phyloP scores from a whole-genome alignment of 2,888 invertebrate species.

The Physocephala rufipes region DNA sequence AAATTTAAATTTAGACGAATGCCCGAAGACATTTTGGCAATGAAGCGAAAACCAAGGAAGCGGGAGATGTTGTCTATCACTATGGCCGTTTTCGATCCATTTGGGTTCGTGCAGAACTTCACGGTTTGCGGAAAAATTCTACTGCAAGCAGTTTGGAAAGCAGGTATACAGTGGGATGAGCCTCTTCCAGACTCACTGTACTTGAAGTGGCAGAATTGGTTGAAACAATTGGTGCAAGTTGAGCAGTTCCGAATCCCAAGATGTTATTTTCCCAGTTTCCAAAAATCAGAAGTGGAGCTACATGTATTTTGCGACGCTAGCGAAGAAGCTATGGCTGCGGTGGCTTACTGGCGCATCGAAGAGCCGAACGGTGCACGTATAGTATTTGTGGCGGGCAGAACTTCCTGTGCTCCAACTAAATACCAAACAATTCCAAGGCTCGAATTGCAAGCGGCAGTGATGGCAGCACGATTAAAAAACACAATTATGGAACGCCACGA shows the following conservation, averaged over 20 bases:
- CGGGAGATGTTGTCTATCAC: conserved; percentile 32
- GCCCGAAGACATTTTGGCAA: background rate
- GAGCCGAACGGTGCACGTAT: background rate
- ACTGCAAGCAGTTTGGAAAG: conserved; percentile 40
- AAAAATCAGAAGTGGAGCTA: conserved; percentile 2
- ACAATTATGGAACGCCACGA: background rate
- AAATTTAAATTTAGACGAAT: background rate
- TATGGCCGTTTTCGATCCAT: conserved; percentile 37
- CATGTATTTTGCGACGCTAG: conserved; percentile 16
- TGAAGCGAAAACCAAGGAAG: conserved; percentile 12
- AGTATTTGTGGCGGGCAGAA: conserved; percentile 11
- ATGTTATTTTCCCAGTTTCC: conserved; percentile 11
- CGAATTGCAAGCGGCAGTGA: conserved; percentile 24
- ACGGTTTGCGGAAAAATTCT: conserved; percentile 36
- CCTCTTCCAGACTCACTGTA: conserved; percentile 34
- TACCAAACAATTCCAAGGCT: conserved; percentile 21
- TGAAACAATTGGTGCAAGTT: conserved; percentile 4
- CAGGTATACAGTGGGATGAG: conserved; percentile 38
- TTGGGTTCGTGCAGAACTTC: conserved; percentile 35
- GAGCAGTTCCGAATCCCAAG: background rate
- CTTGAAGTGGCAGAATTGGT: conserved; percentile 24
- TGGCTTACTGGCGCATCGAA: conserved; percentile 13
- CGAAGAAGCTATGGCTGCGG: conserved; percentile 14
- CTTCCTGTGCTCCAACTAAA: conserved; percentile 8
- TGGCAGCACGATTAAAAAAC: conserved; percentile 9